Evolutionary conservation across 2,797 vertebrate genomes (phyloP), one percentile per base, ranked within the genome.

Genomic region (Bucorvus abyssinicus): DNA sequence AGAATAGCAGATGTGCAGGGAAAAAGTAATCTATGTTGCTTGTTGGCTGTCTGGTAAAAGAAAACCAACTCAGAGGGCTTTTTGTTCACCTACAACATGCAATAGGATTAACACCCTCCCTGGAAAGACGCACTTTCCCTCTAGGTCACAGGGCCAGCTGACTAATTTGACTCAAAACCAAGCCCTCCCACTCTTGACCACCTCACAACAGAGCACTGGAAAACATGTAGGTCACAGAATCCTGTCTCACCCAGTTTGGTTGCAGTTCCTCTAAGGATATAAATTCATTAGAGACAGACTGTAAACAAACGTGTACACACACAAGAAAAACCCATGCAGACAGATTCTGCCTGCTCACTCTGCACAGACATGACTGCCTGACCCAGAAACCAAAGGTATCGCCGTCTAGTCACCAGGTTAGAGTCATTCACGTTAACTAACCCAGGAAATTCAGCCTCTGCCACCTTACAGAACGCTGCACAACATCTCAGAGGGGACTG

Each of bases 221-320:
- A 89, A 86, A 91, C 63, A 93, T 91, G 56, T 94, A 95, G 93
- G 86, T 89, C 84, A 86, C 36, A 44, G 29, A 90, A 79, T 65
- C 71, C 73, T 74, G 89, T 75, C 95, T 94, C 79, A 87, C 69
- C 60, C 73, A 81, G 65, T 94, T 55, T 88, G 60, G 83, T 75
- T 77, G 75, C 53, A 74, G 81, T 45, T 94, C 93, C 86, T 93
- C 64, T 38, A 65, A 89, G 87, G 69, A 93, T 55, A 94, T 67
- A 95, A 96, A 96, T 80, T 93, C 86, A 94, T 95, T 90, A 94
- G 82, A 93, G 92, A 85, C 85, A 92, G 82, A 89, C 3, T 91
- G 88, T 94, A 95, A 95, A 95, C 85, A 95, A 94, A 94, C 53
- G 77, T 10, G 38, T 9, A 69, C 10, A 91, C 36, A 71, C 49